These are phyloP conservation scores for Batillaria attramentaria DNA, from an alignment of 1,140 invertebrate species.

Conservation along the genomic window DNA sequence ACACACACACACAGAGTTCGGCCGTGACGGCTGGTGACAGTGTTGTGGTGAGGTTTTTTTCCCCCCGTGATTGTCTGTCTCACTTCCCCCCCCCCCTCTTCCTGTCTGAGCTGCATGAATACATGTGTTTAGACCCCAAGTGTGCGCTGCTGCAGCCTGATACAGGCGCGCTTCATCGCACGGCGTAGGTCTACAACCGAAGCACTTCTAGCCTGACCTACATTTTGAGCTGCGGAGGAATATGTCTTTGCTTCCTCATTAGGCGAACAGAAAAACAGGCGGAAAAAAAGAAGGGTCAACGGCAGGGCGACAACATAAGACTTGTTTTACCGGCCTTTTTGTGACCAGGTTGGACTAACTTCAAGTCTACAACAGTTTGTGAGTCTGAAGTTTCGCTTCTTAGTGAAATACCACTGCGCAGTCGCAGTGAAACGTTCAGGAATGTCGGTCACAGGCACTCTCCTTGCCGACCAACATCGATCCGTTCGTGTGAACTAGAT, in stretches of 20 bases:
- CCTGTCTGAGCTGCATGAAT: slow-evolving; percentile 3
- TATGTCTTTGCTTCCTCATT: not conserved
- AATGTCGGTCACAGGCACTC: slow-evolving; percentile 14
- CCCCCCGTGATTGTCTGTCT: no score
- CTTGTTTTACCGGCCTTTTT: not conserved
- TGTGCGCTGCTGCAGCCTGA: not conserved
- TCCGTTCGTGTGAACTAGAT: slow-evolving; percentile 1
- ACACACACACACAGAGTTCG: not conserved
- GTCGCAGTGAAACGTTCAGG: slow-evolving; percentile 30
- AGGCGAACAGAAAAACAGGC: not conserved
- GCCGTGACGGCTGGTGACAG: not conserved
- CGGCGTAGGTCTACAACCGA: not conserved
- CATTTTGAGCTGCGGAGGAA: not conserved
- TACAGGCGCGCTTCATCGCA: not conserved
- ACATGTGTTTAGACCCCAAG: not conserved
- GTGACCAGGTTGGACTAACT: no score
- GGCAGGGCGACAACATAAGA: not conserved
- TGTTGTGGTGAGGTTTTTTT: no score
- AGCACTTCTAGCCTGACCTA: not conserved
- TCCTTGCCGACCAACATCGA: slow-evolving; percentile 25
- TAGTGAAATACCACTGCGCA: slow-evolving; percentile 30
- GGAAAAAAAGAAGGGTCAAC: not conserved
- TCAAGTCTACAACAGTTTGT: not conserved
- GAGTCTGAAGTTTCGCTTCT: not conserved
- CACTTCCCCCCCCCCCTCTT: not conserved